Base-by-base conservation (phyloP, 2,888 invertebrate genomes). In the Lasiommata megera region DNA sequence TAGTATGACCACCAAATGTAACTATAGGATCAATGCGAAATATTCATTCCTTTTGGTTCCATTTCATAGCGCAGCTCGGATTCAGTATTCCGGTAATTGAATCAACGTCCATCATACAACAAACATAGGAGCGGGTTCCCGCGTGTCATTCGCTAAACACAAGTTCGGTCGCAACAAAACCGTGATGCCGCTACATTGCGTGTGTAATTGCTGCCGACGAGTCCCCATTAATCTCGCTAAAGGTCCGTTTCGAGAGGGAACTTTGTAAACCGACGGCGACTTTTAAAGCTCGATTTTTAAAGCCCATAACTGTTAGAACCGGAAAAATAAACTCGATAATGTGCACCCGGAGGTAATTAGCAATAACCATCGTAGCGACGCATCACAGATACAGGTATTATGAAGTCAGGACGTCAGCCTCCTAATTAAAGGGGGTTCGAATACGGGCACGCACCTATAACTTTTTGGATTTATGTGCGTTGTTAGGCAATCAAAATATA, bases 201-300 rank as follows among this genome's bases (percentile, higher is more conserved):
- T 87, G 84, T 87, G 86, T 89, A 88, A 89, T 89, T 84, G 88
- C 82, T 76, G 80, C 78, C 79, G 81, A 77, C 81, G 76, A 76
- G 71, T 75, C 73, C 79, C 84, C 84, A 89, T 90, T 87, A 90
- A 89, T 90, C 89, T 88, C 88, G 70, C 80, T 76, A 52, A 52
- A 43, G 52, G 52, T 34, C 16, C 41, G 52, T 52, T 52, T 52
- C 16, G 3, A 38, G 29, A 38, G n/a, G n/a, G 37, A 12, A 9
- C 38, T 12, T 36, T 40, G 38, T 38, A 11, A 23, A 17, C 17
- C n/a, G 34, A 34, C 17, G 40, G 11, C 40, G 23, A 23, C 23
- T 3, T 23, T 23, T 23, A 23, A 23, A n/a, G n/a, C n/a, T n/a
- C n/a, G n/a, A n/a, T n/a, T n/a, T n/a, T n/a, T n/a, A n/a, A n/a